phyloP scores from a whole-genome alignment of 2,888 invertebrate species.

The Euclidia mi region DNA sequence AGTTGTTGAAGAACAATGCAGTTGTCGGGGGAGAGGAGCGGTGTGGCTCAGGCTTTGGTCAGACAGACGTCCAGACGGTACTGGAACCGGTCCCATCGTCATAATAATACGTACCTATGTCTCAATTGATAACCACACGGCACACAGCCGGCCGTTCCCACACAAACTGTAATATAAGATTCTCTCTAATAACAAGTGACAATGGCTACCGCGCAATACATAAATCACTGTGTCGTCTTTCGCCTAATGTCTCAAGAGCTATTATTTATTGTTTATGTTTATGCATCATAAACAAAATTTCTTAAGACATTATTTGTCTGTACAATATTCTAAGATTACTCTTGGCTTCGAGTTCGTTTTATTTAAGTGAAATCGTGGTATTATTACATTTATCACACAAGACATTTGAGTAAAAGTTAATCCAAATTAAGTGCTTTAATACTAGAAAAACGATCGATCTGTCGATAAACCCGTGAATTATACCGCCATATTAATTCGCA shows the following conservation, averaged over 20 bases:
- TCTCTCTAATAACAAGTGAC: conserved; percentile 16
- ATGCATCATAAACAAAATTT: conserved; percentile 1
- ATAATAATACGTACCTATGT: too few species aligned
- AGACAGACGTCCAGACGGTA: conserved; percentile 49
- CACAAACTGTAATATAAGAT: background rate
- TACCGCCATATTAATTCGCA: background rate
- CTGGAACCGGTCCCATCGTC: conserved; percentile 47
- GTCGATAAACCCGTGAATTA: background rate
- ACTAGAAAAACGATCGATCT: background rate
- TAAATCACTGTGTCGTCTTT: background rate
- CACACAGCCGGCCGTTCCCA: too few species aligned
- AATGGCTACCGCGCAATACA: background rate
- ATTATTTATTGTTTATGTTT: conserved; percentile 2
- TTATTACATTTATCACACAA: background rate
- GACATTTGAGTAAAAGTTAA: background rate
- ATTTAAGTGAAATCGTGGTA: background rate
- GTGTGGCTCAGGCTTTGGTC: conserved; percentile 8
- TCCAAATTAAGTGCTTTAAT: background rate
- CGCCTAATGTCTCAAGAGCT: background rate
- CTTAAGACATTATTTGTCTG: background rate
- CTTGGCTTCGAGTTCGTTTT: background rate
- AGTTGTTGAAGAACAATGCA: conserved; percentile 71
- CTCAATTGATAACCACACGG: too few species aligned
- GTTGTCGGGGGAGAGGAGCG: conserved; percentile 40
- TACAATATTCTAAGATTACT: background rate